Percentiles rank a stretch among this genome's conserved stretches.
These are phyloP conservation scores for Eurytoma californica DNA, from an alignment of 2,888 invertebrate genomes.

Conservation along the genomic window DNA sequence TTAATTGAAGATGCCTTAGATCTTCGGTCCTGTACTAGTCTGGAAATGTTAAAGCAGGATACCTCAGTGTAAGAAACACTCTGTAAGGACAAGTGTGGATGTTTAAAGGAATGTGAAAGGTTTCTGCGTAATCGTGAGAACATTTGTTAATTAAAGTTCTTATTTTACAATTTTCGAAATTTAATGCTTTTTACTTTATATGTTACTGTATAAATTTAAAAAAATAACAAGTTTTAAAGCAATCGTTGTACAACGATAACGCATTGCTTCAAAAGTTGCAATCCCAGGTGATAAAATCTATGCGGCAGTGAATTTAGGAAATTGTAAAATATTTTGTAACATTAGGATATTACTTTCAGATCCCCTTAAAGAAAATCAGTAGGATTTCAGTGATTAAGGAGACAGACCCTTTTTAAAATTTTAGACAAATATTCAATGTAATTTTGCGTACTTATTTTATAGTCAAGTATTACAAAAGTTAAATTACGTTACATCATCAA, in stretches of 20 bases:
- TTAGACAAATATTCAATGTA: conserved; percentile 41
- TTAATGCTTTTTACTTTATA: background rate
- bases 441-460: conserved; percentile 49
- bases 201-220: conserved; percentile 12
- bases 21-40: conserved; percentile 48
- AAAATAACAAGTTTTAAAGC: conserved; percentile 8
- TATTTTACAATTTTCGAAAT: conserved; percentile 34
- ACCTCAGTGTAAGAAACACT: conserved; percentile 37
- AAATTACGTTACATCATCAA: conserved; percentile 52
- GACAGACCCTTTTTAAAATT: conserved; percentile 32
- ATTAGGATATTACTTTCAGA: conserved; percentile 41
- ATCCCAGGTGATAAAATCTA: conserved; percentile 6
- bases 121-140: too few species aligned
- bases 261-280: background rate
- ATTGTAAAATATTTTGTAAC: conserved; percentile 36
- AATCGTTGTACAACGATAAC: conserved; percentile 9
- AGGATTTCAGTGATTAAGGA: conserved; percentile 4
- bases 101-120: conserved; percentile 46
- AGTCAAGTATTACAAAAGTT: conserved; percentile 52
- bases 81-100: conserved; percentile 23
- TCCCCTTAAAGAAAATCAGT: conserved; percentile 26
- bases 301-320: background rate
- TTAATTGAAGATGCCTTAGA: conserved; percentile 52
- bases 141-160: too few species aligned
- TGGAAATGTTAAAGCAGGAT: conserved; percentile 51